phyloP scores from a whole-genome alignment of 2,797 vertebrate genomes.

The Pantherophis alleghaniensis region DNA sequence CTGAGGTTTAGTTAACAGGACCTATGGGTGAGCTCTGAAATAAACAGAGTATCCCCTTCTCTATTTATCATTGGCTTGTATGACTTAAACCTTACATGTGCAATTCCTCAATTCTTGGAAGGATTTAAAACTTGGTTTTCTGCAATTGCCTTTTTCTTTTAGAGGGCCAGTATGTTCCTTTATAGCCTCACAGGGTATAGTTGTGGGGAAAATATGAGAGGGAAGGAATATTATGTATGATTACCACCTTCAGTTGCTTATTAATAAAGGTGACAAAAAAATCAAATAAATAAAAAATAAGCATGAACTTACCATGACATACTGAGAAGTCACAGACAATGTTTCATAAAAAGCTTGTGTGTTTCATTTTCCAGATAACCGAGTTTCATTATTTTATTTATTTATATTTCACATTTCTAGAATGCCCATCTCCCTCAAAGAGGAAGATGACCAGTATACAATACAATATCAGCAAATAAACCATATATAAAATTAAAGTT shows the following conservation, averaged over 20 bases:
- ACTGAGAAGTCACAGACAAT: not conserved
- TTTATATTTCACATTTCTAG: no score
- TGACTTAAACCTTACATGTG: not conserved
- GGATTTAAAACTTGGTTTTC: not conserved
- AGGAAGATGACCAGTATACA: no score
- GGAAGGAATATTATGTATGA: no score
- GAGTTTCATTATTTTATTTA: not conserved
- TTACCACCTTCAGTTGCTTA: no score
- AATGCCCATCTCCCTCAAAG: no score
- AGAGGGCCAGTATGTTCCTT: not conserved
- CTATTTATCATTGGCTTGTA: not conserved
- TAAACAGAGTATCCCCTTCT: not conserved
- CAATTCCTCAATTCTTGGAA: not conserved
- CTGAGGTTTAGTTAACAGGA: not conserved
- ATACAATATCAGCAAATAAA: no score
- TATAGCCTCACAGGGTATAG: not conserved
- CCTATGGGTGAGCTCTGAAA: not conserved
- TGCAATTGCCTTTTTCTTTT: not conserved
- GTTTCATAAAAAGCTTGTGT: not conserved
- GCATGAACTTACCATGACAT: not conserved
- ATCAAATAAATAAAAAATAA: no score
- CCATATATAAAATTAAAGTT: no score
- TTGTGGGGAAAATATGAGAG: no score
- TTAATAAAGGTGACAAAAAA: no score
- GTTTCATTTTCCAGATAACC: not conserved